Conservation (phyloP, 2,113 vertebrate species). For the Pitta sordida region DNA sequence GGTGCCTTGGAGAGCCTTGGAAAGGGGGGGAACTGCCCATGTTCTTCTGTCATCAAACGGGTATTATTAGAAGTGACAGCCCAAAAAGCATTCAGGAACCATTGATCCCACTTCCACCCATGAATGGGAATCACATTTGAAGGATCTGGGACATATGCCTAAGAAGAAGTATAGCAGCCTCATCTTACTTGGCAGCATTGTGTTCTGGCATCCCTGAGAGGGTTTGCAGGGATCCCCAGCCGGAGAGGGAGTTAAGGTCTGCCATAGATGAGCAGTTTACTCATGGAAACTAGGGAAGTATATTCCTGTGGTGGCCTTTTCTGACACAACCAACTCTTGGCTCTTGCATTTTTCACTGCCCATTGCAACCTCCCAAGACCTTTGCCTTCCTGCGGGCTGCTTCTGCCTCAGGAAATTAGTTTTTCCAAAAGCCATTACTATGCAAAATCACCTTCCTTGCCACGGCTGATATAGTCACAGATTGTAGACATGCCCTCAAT, state of each 20-base stretch:
- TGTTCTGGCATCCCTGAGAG: neutral
- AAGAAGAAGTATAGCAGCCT: neutral
- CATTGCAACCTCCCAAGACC: neutral
- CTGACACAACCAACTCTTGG: neutral
- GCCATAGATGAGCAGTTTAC: neutral
- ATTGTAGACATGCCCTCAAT: neutral
- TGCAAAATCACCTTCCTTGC: neutral
- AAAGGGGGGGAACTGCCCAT: neutral
- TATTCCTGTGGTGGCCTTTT: neutral
- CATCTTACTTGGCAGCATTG: neutral
- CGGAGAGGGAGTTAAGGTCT: neutral
- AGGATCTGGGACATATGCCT: neutral
- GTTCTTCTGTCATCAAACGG: neutral
- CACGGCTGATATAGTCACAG: neutral
- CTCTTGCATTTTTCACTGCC: neutral
- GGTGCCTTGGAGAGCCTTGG: neutral
- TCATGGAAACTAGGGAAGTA: neutral
- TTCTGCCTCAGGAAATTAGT: neutral
- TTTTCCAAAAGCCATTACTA: neutral
- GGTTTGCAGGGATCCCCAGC: neutral
- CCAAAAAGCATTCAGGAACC: neutral
- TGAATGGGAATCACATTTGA: neutral
- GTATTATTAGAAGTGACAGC: neutral
- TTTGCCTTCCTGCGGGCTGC: neutral
- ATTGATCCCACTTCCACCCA: neutral